These are phyloP conservation scores for Colistium nudipinnis DNA, from an alignment of 2,113 vertebrate species.

Conservation along the genomic window DNA sequence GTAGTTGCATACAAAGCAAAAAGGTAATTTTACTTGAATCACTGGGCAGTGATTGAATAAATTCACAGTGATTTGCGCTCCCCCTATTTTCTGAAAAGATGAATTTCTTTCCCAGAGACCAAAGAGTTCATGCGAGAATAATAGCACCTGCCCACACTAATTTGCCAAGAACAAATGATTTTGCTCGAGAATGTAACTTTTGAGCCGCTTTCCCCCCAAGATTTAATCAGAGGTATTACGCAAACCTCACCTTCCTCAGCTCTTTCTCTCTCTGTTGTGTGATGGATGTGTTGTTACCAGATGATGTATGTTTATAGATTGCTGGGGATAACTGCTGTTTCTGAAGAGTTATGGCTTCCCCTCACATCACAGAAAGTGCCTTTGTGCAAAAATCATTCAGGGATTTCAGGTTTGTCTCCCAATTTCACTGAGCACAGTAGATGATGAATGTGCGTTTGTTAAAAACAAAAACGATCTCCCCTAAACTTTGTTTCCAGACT, in stretches of 20 bases:
- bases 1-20: constrained; percentile 63
- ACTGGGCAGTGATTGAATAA: constrained; percentile 65
- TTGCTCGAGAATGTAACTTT: constrained; percentile 71
- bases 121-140: constrained; percentile 66
- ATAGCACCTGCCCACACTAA: constrained; percentile 70
- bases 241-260: constrained; percentile 77
- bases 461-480: neutral
- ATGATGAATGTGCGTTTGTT: constrained; percentile 66
- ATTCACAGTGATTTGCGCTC: constrained; percentile 62
- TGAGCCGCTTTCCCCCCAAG: constrained; percentile 73
- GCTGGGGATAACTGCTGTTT: constrained; percentile 81
- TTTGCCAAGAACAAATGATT: constrained; percentile 70
- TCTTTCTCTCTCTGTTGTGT: constrained; percentile 79
- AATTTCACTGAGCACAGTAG: constrained; percentile 40
- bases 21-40: constrained; percentile 71
- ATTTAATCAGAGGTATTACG: constrained; percentile 84
- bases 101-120: constrained; percentile 63
- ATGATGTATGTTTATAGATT: constrained; percentile 89
- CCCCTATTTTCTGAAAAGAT: constrained; percentile 64
- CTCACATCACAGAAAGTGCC: constrained; percentile 73
- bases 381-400: constrained; percentile 82
- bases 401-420: constrained; percentile 79
- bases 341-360: constrained; percentile 88
- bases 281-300: constrained; percentile 87
- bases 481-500: constrained; percentile 58